Conservation (phyloP, 2,888 invertebrate species). For the Tenthredo mesomela region DNA sequence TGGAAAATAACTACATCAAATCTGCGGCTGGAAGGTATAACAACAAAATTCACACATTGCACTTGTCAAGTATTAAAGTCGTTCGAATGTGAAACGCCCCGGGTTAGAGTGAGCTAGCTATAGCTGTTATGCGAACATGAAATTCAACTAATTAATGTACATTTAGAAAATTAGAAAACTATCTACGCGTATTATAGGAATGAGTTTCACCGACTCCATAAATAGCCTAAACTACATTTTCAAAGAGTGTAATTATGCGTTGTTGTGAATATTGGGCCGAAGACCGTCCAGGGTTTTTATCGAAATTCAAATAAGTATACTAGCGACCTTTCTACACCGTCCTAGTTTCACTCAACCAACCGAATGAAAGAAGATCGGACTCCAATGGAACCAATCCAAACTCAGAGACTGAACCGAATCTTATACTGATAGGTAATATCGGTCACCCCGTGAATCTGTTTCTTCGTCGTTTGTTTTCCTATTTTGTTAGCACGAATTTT, state of each 20-base stretch:
- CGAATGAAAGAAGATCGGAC: neutral
- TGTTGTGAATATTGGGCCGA: neutral
- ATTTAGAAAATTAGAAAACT: neutral
- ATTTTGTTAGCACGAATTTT: neutral
- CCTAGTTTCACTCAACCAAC: constrained; percentile 11
- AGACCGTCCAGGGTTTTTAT: neutral
- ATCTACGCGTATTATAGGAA: neutral
- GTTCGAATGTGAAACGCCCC: neutral
- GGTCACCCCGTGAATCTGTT: neutral
- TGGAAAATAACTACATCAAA: neutral
- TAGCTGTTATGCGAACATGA: neutral
- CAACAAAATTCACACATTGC: neutral
- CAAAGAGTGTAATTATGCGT: neutral
- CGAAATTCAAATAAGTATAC: constrained; percentile 28
- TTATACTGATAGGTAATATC: neutral
- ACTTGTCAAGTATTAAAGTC: neutral
- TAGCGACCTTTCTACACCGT: constrained; percentile 35
- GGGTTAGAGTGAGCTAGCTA: neutral
- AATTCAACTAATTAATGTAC: neutral
- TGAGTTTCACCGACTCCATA: constrained; percentile 1
- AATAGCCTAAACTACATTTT: neutral
- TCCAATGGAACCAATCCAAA: neutral
- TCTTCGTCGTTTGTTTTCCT: neutral
- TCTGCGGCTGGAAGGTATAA: neutral
- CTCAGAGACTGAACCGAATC: neutral